Base-by-base conservation (phyloP, 2,888 invertebrate species). In the Polylopha cassiicola region DNA sequence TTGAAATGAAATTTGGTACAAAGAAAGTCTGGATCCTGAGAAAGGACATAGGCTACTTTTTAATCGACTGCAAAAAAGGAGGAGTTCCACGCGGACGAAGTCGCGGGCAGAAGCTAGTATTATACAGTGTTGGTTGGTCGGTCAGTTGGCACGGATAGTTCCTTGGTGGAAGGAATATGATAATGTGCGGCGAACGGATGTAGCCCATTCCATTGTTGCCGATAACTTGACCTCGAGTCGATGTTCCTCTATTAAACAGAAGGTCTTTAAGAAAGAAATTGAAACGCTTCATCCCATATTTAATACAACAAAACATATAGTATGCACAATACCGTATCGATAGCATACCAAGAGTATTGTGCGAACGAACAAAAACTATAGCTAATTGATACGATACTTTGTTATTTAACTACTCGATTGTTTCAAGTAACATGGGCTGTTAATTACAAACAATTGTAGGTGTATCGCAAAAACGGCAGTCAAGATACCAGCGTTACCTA, bases 171-270 rank as follows among this genome's bases (percentile, higher is more conserved):
- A 76, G 76, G 68, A 63, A 67, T 76, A 80, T 80, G 80, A 73
- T 81, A 81, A 84, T 81, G 65, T 61, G 61, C 59, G 48, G 53
- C 55, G 62, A 62, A 82, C 84, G 84, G 85, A 85, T 82, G 78
- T 70, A 62, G 75, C 73, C 78, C 72, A 84, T 85, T 85, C 81
- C 76, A 84, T 85, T 85, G 85, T 82, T 74, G 73, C 65, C 69
- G 69, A 73, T 70, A 64, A 68, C 58, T 48, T 78, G 84, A 79
- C 85, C 85, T 84, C 85, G 81, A 60, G 62, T 58, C 68, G 60
- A 60, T 59, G 61, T 57, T 62, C 62, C 62, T 61, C 60, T 65
- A 52, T 53, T 49, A 48, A 54, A 48, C 53, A 55, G 48, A n/a
- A n/a, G 49, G 50, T 53, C 55, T 51, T 53, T 47, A 55, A 47